Evolutionary conservation across 1,140 invertebrate species (phyloP).

Genomic region (Metaphire vulgaris): DNA sequence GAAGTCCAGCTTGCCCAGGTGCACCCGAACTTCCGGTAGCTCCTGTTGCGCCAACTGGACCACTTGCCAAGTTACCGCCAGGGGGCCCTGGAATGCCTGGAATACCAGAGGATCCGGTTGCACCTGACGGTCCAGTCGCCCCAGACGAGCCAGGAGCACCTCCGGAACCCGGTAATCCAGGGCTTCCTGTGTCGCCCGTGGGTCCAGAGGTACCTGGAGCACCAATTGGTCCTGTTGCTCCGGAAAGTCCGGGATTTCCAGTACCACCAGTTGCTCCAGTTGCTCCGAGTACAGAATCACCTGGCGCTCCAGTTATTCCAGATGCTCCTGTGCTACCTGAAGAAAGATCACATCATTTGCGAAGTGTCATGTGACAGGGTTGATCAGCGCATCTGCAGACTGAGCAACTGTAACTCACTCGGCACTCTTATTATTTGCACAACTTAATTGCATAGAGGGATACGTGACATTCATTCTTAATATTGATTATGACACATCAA

Average conservation of each 20-base stretch:
- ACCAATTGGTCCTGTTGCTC: constrained; percentile 11
- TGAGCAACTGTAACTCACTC: no score
- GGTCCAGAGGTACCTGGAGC: background rate
- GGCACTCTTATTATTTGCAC: no score
- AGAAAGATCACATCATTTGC: no score
- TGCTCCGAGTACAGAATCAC: background rate
- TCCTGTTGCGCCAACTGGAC: constrained; percentile 14
- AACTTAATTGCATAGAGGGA: no score
- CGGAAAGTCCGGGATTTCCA: background rate
- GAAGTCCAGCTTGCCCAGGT: constrained; percentile 5
- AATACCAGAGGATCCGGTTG: constrained; percentile 10
- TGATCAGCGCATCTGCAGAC: no score
- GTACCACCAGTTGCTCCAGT: background rate
- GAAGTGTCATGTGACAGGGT: no score
- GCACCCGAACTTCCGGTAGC: constrained; percentile 14
- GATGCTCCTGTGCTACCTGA: no score
- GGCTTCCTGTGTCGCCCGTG: background rate
- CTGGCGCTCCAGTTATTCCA: background rate
- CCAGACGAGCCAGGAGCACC: constrained; percentile 6
- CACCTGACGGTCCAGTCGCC: constrained; percentile 6
- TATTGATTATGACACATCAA: no score
- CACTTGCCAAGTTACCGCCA: constrained; percentile 2
- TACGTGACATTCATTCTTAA: no score
- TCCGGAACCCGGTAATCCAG: background rate
- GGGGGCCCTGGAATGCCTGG: constrained; percentile 10